These are phyloP conservation scores for Taurulus bubalis DNA, from an alignment of 2,113 vertebrate genomes.

Conservation along the genomic window DNA sequence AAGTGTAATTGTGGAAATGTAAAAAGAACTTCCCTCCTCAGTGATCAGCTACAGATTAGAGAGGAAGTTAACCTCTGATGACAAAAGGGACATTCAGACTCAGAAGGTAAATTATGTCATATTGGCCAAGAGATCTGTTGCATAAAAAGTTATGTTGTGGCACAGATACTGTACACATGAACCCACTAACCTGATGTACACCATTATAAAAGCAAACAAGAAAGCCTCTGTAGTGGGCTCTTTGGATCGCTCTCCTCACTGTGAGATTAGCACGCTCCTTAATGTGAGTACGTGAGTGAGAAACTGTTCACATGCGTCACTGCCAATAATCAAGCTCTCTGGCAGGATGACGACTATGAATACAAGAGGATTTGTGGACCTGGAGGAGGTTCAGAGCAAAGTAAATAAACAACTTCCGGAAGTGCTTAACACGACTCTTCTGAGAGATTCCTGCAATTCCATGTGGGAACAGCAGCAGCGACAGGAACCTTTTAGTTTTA, in stretches of 20 bases:
- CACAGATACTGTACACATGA: conserved; percentile 19
- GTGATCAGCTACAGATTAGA: conserved; percentile 1
- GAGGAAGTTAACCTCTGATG: conserved; percentile 49
- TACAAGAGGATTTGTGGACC: conserved; percentile 63
- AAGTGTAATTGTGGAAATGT: not conserved
- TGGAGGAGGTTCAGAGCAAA: conserved; percentile 43
- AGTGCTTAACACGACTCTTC: conserved; percentile 11
- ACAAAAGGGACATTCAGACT: conserved; percentile 56
- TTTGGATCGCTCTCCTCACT: conserved; percentile 14
- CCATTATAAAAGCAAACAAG: conserved; percentile 21
- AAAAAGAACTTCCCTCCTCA: not conserved
- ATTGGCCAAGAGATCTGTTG: conserved; percentile 10
- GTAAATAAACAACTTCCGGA: conserved; percentile 61
- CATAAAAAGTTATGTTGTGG: conserved; percentile 11
- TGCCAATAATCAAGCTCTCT: conserved; percentile 50
- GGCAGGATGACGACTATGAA: conserved; percentile 52
- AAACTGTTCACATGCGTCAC: conserved; percentile 65
- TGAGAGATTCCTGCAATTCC: conserved; percentile 9
- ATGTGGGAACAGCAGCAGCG: not conserved
- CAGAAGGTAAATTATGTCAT: conserved; percentile 23
- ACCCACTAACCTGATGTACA: not conserved
- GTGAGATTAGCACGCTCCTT: conserved; percentile 56
- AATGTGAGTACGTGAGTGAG: conserved; percentile 70
- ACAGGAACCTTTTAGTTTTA: not conserved
- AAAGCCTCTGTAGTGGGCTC: conserved; percentile 22